Evolutionary conservation across 2,888 invertebrate genomes (phyloP), one percentile per base, ranked within the genome.

Genomic region (Leptogaster cylindrica): DNA sequence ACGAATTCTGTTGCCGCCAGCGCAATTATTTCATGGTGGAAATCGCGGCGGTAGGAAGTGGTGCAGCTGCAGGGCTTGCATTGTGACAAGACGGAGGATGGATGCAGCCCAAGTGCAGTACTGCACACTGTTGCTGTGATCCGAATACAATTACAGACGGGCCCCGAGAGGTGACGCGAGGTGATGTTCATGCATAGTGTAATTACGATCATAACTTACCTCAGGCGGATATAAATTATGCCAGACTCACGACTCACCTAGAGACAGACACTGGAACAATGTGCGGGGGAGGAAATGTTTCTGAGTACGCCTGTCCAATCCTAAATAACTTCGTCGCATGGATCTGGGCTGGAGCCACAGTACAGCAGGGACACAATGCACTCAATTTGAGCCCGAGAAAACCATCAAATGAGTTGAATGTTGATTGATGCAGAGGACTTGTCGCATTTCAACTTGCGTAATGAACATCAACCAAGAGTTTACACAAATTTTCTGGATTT

Each of bases 161-260:
- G 20, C n/a, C 16, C 23, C 10, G 46, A 36, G 10, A 16, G 44
- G 44, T 44, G 44, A 18, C 44, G 44, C 14, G 14, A 14, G 27
- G 28, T 50, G 50, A 14, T 50, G 27, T 28, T 25, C 14, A 14
- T 27, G 50, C 50, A 50, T 28, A 16, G 14, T 25, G 50, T 50
- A 50, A 50, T 50, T 50, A 25, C 50, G 50, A 28, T 25, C 50
- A 50, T 50, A 50, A 50, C 25, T 50, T 50, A 50, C 50, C 50
- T 50, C 12, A 50, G 51, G 67, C 61, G 51, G 46, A 36, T 51
- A 68, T 68, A 68, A 68, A 68, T 68, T 68, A 68, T 18, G 39
- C 33, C 55, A 39, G 36, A 52, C 68, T 68, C 68, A 68, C 68
- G 68, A 68, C 52, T 68, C 65, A 52, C 68, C n/a, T n/a, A n/a